A percentile compares a stretch with the other conserved stretches of the same genome.
phyloP scores from a whole-genome alignment of 2,797 vertebrate species.

The Rhynchonycteris naso region DNA sequence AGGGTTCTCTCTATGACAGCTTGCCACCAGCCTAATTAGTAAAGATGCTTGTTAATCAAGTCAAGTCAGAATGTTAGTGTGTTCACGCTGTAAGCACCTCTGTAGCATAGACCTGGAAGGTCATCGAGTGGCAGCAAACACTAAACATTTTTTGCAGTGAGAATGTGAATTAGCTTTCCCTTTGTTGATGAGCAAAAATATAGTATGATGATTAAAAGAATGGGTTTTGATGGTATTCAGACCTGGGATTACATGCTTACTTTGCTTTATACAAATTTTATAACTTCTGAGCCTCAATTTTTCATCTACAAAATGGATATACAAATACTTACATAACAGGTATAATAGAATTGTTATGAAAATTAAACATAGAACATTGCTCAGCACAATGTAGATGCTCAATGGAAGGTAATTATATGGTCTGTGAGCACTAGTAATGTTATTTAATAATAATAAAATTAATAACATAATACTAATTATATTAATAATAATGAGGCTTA shows the following conservation, averaged over 20 bases:
- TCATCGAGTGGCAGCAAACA: not conserved
- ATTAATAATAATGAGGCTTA: not conserved
- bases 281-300: not conserved
- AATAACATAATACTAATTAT: not conserved
- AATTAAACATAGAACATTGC: not conserved
- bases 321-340: not conserved
- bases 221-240: not conserved
- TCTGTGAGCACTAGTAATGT: not conserved
- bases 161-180: not conserved
- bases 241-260: not conserved
- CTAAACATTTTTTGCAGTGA: not conserved
- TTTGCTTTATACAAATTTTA: not conserved
- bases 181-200: not conserved
- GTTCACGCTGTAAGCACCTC: not conserved
- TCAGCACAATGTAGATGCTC: not conserved
- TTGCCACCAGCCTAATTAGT: not conserved
- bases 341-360: not conserved
- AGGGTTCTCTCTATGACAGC: not conserved
- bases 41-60: not conserved
- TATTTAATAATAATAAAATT: not conserved
- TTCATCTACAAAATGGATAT: conserved; percentile 43
- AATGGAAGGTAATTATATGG: conserved; percentile 5
- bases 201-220: not conserved
- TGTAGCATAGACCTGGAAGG: not conserved
- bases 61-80: not conserved